phyloP scores from a whole-genome alignment of 2,113 vertebrate species.

The Ploceus nigricollis region DNA sequence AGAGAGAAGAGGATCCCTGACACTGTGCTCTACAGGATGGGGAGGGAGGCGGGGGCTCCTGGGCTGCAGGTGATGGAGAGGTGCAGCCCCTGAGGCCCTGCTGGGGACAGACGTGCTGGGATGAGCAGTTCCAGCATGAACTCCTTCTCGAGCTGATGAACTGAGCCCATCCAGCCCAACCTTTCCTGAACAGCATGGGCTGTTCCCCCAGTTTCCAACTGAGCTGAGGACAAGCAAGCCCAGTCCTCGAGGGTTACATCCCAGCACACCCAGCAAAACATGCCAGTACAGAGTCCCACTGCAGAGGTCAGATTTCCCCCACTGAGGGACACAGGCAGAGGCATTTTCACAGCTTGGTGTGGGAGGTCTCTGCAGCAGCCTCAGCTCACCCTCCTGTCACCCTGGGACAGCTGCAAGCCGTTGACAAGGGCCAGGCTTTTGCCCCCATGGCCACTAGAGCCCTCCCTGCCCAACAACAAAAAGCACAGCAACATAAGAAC shows the following conservation, averaged over 20 bases:
- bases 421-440: not conserved
- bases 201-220: not conserved
- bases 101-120: not conserved
- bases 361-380: not conserved
- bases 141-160: not conserved
- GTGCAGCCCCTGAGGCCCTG: not conserved
- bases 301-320: not conserved
- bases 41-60: not conserved
- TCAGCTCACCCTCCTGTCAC: not conserved
- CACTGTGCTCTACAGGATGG: slow-evolving; percentile 37
- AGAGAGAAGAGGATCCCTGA: slow-evolving; percentile 66
- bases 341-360: slow-evolving; percentile 34
- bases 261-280: not conserved
- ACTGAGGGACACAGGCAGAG: not conserved
- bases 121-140: not conserved
- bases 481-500: slow-evolving; percentile 39
- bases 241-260: fast-evolving
- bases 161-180: not conserved
- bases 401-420: not conserved
- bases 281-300: not conserved
- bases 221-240: not conserved
- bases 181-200: not conserved
- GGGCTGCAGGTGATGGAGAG: not conserved
- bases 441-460: not conserved
- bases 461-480: not conserved